Conservation (phyloP, 2,888 invertebrate species). For the Brenthis ino region DNA sequence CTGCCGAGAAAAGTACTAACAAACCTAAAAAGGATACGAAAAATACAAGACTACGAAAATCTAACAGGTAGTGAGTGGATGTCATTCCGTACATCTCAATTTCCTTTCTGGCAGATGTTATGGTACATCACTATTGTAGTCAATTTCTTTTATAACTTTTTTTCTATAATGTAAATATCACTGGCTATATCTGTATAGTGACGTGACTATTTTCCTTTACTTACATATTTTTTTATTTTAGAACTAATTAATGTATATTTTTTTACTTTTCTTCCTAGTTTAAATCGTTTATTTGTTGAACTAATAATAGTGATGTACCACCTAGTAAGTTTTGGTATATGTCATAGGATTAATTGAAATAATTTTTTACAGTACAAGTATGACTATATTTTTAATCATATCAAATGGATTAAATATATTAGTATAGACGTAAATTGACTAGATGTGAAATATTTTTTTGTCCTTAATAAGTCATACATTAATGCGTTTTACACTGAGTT, state of each 20-base stretch:
- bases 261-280: background rate
- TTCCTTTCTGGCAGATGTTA: conserved; percentile 2
- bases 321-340: background rate
- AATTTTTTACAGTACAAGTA: conserved; percentile 13
- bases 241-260: background rate
- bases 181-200: too few relatives aligned
- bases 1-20: conserved; percentile 17
- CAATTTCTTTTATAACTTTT: background rate
- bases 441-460: background rate
- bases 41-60: conserved; percentile 35
- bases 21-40: conserved; percentile 26
- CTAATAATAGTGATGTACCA: conserved; percentile 12
- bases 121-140: conserved; percentile 9
- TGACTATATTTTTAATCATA: conserved; percentile 11
- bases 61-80: conserved; percentile 44
- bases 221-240: too few relatives aligned
- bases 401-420: conserved; percentile 8
- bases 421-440: background rate
- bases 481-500: conserved; percentile 10
- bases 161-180: background rate
- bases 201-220: too few relatives aligned
- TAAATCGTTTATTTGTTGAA: background rate
- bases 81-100: background rate
- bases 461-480: background rate
- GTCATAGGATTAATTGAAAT: background rate